Base-by-base conservation (phyloP, 1,140 invertebrate species). In the Protaetia brevitarsis region DNA sequence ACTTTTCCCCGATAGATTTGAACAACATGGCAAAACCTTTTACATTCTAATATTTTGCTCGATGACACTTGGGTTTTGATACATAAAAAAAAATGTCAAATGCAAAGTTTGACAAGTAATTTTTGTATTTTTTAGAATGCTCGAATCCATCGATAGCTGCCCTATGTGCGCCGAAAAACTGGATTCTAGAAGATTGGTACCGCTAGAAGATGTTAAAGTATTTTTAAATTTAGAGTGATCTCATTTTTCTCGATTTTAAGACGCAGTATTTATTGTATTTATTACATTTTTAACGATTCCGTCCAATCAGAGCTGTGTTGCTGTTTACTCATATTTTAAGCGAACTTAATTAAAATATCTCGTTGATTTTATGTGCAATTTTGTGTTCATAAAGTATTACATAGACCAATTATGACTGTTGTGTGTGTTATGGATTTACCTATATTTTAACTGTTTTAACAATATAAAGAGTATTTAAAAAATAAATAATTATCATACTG, bases 81-180 rank as follows among this genome's bases (percentile, higher is more conserved):
- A n/a, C n/a, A n/a, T n/a, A n/a, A n/a, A n/a, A n/a, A 0, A 10
- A 37, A 11, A 37, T 37, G 34, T 37, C 34, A 8, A 6, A n/a
- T n/a, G n/a, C n/a, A n/a, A 56, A 56, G 16, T 13, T 21, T 21
- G 3, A 13, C 19, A 56, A 19, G 26, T 67, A 16, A 62, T 64
- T 60, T 56, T 31, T 67, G 26, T 8, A 64, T 62, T 82, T 84
- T n/a, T 2, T 72, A 95, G 93, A 73, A 82, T 94, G 36, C 79
- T 93, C 7, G 87, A 91, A 69, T 45, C 72, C 51, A 89, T 90
- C 66, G 86, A 88, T 56, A 85, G 85, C 36, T 96, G 94, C 83
- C 94, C 94, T 13, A 95, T 96, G 91, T 96, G 94, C 74, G 87
- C 86, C 0, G 89, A 93, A 74, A 85, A 83, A 64, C 84, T 95